Conservation (phyloP, 2,797 vertebrate species). For the Crossoptilon crossoptilon region DNA sequence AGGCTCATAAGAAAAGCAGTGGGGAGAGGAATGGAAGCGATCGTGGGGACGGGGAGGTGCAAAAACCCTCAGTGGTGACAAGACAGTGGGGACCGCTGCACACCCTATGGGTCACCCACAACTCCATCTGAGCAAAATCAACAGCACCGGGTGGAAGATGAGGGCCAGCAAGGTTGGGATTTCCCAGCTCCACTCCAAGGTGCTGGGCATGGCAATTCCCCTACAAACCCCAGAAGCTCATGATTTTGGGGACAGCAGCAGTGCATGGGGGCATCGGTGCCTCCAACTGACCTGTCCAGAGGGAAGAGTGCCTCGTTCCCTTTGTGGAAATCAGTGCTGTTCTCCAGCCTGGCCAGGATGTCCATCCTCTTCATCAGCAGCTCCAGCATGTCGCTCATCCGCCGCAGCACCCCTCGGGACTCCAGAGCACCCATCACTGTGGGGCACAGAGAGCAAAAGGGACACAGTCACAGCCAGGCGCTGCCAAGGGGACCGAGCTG, state of each 20-base stretch:
- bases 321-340: constrained; percentile 84
- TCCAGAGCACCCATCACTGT: constrained; percentile 90
- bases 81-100: not conserved
- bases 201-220: not conserved
- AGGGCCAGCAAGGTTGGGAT: not conserved
- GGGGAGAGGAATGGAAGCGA: not conserved
- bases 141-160: rapidly evolving
- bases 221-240: rapidly evolving
- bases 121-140: not conserved
- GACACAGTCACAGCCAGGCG: rapidly evolving
- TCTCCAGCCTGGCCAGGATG: constrained; percentile 89
- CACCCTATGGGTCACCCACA: not conserved
- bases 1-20: not conserved
- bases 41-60: not conserved
- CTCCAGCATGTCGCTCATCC: constrained; percentile 96
- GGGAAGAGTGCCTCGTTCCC: constrained; percentile 81
- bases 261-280: rapidly evolving
- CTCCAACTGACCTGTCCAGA: constrained; percentile 86
- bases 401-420: constrained; percentile 90
- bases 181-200: not conserved
- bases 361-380: constrained; percentile 93
- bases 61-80: not conserved
- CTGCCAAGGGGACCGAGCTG: not conserved
- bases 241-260: not conserved
- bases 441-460: constrained; percentile 34